phyloP scores from a whole-genome alignment of 1,140 invertebrate species.

The Prorops nasuta region DNA sequence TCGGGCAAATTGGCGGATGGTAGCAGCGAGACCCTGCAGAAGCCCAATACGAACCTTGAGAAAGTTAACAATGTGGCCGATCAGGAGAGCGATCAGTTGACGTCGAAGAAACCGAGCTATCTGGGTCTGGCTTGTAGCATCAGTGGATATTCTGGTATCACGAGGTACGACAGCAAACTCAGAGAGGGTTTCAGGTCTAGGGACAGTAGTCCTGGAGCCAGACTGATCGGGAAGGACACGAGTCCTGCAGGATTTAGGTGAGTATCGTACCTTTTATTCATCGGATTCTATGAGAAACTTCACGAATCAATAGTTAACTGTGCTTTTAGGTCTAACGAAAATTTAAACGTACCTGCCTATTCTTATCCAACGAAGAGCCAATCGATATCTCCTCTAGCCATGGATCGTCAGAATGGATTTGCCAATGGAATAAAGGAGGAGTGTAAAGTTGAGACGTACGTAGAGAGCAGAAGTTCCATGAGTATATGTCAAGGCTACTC shows the following conservation, averaged over 20 bases:
- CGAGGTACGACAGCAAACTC: slow-evolving; percentile 77
- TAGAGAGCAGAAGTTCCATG: slow-evolving; percentile 32
- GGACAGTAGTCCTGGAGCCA: slow-evolving; percentile 66
- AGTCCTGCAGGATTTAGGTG: slow-evolving; percentile 62
- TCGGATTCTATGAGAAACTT: too few relatives aligned
- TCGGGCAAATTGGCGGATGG: slow-evolving; percentile 36
- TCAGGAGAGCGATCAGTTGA: slow-evolving; percentile 42
- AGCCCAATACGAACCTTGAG: slow-evolving; percentile 34
- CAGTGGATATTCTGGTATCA: slow-evolving; percentile 83
- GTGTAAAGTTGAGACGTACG: slow-evolving; percentile 41
- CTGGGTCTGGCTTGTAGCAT: slow-evolving; percentile 84
- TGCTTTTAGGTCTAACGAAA: slow-evolving; percentile 45
- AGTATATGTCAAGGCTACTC: slow-evolving; percentile 37
- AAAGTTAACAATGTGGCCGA: slow-evolving; percentile 31
- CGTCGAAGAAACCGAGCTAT: slow-evolving; percentile 72
- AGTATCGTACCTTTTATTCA: too few relatives aligned
- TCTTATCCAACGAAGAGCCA: slow-evolving; percentile 45
- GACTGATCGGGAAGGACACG: slow-evolving; percentile 55
- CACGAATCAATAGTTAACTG: not conserved
- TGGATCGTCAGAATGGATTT: slow-evolving; percentile 53
- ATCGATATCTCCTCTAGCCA: slow-evolving; percentile 52
- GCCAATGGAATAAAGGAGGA: slow-evolving; percentile 47
- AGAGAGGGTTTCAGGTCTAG: slow-evolving; percentile 66
- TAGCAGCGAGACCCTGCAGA: slow-evolving; percentile 39
- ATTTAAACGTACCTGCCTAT: slow-evolving; percentile 38